Percentiles rank a stretch among this genome's conserved stretches.
These are phyloP conservation scores for Sinonovacula constricta DNA, from an alignment of 1,140 invertebrate genomes.

Conservation along the genomic window DNA sequence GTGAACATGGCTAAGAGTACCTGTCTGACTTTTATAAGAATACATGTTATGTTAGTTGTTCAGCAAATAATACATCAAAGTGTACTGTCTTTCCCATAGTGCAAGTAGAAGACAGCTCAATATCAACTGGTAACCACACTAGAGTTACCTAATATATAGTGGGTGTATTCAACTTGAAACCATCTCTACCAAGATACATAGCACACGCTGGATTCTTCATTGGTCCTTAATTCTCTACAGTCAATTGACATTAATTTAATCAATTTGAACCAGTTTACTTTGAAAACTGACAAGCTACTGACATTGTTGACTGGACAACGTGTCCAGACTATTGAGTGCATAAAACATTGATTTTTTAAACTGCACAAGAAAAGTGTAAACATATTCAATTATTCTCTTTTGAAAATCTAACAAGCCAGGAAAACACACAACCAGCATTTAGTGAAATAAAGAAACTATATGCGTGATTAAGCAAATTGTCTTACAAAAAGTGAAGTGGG, in stretches of 20 bases:
- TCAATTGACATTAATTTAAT: background rate
- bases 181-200: background rate
- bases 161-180: background rate
- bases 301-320: background rate
- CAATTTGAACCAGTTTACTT: background rate
- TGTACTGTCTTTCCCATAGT: background rate
- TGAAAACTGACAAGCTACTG: background rate
- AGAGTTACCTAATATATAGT: background rate
- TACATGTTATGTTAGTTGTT: background rate
- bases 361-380: background rate
- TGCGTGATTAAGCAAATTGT: background rate
- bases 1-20: background rate
- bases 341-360: background rate
- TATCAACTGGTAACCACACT: background rate
- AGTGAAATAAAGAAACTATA: background rate
- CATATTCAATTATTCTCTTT: background rate
- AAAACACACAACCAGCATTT: background rate
- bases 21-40: background rate
- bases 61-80: background rate
- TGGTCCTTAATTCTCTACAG: background rate
- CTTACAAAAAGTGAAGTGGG: background rate
- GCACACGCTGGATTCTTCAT: background rate
- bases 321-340: background rate
- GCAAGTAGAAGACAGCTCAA: background rate
- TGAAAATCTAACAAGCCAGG: background rate